Evolutionary conservation across 2,797 vertebrate genomes (phyloP).

Genomic region (Oophaga sylvatica): DNA sequence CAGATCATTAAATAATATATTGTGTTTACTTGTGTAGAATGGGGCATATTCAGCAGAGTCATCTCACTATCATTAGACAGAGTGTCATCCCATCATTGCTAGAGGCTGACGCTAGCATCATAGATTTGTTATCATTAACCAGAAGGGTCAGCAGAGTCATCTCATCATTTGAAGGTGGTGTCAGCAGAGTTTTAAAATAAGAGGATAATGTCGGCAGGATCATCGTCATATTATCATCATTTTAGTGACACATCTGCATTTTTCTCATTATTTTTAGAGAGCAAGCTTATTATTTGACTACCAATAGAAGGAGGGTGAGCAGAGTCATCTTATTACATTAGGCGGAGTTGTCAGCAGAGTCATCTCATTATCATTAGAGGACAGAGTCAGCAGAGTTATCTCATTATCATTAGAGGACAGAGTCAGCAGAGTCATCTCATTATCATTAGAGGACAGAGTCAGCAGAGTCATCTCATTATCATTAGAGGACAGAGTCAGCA

Average conservation of each 20-base stretch:
- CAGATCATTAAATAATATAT: background rate
- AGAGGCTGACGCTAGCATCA: background rate
- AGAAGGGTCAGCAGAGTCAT: background rate
- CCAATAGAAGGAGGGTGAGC: too few relatives aligned
- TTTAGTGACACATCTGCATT: too few relatives aligned
- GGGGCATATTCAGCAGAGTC: background rate
- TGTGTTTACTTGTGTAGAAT: background rate
- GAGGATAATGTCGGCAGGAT: too few relatives aligned
- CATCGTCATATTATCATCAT: too few relatives aligned
- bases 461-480: background rate
- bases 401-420: background rate
- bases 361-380: too few relatives aligned
- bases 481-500: too few relatives aligned
- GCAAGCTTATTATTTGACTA: too few relatives aligned
- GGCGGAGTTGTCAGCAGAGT: too few relatives aligned
- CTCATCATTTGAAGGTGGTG: background rate
- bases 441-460: background rate
- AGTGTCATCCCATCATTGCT: background rate
- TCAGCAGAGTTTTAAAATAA: too few relatives aligned
- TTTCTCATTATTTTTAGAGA: too few relatives aligned
- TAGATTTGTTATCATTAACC: background rate
- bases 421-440: background rate
- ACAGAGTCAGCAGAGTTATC: too few relatives aligned
- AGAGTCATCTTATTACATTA: too few relatives aligned
- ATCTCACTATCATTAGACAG: background rate